These are phyloP conservation scores for Rhamphomyia laevipes DNA, from an alignment of 2,888 invertebrate species.

Conservation along the genomic window DNA sequence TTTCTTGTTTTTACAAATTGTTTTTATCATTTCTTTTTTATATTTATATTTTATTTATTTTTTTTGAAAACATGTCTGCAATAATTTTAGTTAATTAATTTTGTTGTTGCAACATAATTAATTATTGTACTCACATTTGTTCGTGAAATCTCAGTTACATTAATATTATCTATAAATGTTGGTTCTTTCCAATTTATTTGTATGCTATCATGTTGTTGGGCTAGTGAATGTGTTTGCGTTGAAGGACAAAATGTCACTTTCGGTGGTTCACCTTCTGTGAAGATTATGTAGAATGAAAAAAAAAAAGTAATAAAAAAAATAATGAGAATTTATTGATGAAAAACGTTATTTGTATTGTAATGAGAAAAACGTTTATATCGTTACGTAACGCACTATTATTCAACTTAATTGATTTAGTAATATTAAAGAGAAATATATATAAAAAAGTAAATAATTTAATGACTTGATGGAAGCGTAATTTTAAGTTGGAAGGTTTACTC, in stretches of 20 bases:
- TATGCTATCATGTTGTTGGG: slow-evolving; percentile 16
- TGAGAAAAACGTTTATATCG: neutral
- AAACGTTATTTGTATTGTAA: neutral
- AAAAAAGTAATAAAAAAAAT: neutral
- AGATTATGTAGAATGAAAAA: neutral
- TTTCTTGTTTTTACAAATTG: too few species aligned
- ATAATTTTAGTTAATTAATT: too few species aligned
- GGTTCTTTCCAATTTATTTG: slow-evolving; percentile 39
- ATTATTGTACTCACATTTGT: slow-evolving; percentile 30
- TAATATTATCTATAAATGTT: slow-evolving; percentile 40
- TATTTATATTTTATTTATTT: too few species aligned
- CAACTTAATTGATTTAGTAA: too few species aligned
- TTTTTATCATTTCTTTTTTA: too few species aligned
- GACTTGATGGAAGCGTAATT: too few species aligned
- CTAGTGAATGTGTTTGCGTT: slow-evolving; percentile 19
- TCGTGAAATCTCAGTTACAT: slow-evolving; percentile 34
- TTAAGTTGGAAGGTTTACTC: too few species aligned
- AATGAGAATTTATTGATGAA: neutral
- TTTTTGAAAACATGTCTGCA: too few species aligned
- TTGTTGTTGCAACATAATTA: too few species aligned
- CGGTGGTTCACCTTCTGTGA: slow-evolving; percentile 39
- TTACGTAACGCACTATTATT: too few species aligned
- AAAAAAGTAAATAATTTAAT: too few species aligned
- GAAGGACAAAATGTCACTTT: slow-evolving; percentile 39
- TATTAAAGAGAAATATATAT: too few species aligned